Conservation (phyloP, 2,113 vertebrate species). For the Choloepus hoffmanni region DNA sequence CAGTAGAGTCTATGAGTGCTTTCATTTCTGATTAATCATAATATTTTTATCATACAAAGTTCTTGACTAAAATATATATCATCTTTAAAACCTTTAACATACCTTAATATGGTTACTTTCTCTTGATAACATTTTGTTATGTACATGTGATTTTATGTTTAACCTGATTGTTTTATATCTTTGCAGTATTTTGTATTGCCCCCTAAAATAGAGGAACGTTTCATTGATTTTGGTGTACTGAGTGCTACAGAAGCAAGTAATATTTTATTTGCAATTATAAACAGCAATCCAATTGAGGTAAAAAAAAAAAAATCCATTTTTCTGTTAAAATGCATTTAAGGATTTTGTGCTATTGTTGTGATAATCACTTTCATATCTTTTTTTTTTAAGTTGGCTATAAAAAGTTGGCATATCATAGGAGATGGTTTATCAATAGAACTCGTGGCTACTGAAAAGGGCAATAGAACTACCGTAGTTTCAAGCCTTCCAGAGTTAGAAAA, state of each 20-base stretch:
- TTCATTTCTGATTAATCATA: constrained; percentile 25
- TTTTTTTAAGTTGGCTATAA: constrained; percentile 94
- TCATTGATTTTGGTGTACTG: constrained; percentile 96
- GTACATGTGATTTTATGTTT: constrained; percentile 21
- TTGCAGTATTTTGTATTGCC: constrained; percentile 94
- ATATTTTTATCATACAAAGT: not conserved
- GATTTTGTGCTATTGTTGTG: not conserved
- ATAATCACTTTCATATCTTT: constrained; percentile 77
- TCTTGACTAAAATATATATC: not conserved
- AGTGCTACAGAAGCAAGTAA: constrained; percentile 95
- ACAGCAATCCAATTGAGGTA: constrained; percentile 99
- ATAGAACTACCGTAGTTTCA: constrained; percentile 90
- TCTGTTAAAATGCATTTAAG: constrained; percentile 55
- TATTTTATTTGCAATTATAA: constrained; percentile 95
- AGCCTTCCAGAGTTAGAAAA: constrained; percentile 92
- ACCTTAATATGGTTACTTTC: not conserved
- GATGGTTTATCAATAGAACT: constrained; percentile 97
- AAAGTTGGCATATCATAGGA: constrained; percentile 97
- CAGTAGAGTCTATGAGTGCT: not conserved
- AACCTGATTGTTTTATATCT: constrained; percentile 63
- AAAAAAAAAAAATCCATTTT: constrained; percentile 68
- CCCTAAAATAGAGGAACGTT: constrained; percentile 92
- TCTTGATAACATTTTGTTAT: constrained; percentile 19
- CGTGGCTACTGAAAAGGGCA: constrained; percentile 94
- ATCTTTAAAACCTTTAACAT: not conserved